A percentile compares a stretch with the other conserved stretches of the same genome.
Evolutionary conservation across 2,113 vertebrate species (phyloP).

Genomic region (Indri indri): DNA sequence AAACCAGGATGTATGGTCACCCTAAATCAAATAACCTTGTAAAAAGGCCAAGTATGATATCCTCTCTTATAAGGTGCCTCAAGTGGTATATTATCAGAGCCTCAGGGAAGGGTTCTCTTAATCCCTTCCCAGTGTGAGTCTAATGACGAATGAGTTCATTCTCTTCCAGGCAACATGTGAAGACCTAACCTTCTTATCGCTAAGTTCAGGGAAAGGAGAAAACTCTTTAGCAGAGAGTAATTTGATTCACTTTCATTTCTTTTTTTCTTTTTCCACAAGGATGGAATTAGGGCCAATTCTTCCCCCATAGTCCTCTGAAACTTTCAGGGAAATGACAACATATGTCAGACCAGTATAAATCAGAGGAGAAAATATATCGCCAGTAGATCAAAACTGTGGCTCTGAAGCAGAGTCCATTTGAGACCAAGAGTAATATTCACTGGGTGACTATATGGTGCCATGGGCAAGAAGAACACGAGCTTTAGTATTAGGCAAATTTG

Average conservation of each 20-base stretch:
- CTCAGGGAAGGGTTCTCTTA: not conserved
- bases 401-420: not conserved
- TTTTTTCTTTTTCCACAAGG: not conserved
- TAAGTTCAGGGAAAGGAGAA: not conserved
- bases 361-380: not conserved
- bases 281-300: not conserved
- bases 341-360: not conserved
- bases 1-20: not conserved
- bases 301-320: not conserved
- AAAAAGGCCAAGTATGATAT: not conserved
- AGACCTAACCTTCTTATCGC: not conserved
- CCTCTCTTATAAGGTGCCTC: not conserved
- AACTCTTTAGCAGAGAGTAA: not conserved
- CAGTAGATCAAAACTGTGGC: not conserved
- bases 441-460: not conserved
- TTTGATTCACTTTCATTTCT: not conserved
- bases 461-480: not conserved
- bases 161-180: not conserved
- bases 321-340: not conserved
- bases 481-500: not conserved
- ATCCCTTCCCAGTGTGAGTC: not conserved
- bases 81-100: not conserved
- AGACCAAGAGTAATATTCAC: not conserved
- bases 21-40: not conserved
- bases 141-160: not conserved